Conservation (phyloP, 1,140 invertebrate species). For the Heliconius congener region DNA sequence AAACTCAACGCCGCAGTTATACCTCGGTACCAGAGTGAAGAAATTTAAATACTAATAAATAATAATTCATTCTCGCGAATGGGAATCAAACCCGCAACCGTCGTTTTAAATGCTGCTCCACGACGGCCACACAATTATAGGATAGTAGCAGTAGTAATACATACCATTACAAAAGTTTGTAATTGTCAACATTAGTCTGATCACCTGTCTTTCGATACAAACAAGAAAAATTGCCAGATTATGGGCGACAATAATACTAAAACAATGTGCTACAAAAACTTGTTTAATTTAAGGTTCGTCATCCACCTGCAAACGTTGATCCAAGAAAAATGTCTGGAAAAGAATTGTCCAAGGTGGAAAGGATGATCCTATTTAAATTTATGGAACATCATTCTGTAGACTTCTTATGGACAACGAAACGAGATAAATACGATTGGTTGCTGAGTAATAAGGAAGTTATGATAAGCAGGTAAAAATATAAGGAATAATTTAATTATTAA, state of each 20-base stretch:
- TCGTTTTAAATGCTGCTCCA: no score
- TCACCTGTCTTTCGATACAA: no score
- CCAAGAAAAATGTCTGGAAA: constrained; percentile 72
- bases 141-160: background rate
- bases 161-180: background rate
- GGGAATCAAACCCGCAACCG: no score
- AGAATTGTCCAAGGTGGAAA: constrained; percentile 74
- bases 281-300: constrained; percentile 61
- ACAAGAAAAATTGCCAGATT: no score
- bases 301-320: constrained; percentile 78
- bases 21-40: no score
- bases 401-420: constrained; percentile 93
- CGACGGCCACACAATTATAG: background rate
- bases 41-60: no score
- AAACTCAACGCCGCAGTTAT: no score
- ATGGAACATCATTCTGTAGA: constrained; percentile 88
- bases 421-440: constrained; percentile 87
- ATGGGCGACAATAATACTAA: background rate
- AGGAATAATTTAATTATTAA: background rate
- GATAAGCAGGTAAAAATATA: constrained; percentile 67
- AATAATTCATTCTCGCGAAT: no score
- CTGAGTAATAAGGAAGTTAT: constrained; percentile 79
- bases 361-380: constrained; percentile 84
- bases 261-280: background rate
- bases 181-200: background rate